Evolutionary conservation across 2,113 vertebrate species (phyloP), one percentile per base, ranked within the genome.

Genomic region (Pandion haliaetus): DNA sequence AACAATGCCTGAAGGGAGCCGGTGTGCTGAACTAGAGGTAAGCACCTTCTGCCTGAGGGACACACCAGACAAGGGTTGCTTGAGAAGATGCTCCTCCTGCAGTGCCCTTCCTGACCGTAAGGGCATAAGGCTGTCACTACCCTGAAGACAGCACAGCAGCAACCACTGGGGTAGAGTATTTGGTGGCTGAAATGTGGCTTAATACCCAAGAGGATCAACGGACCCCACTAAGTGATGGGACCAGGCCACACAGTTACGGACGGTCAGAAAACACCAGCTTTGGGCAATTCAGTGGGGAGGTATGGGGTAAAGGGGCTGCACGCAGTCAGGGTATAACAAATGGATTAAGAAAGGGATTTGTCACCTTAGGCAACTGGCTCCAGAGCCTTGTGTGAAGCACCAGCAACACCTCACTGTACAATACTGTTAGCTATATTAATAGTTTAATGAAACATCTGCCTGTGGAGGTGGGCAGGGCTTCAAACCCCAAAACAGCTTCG

Each of bases 231-330:
- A 40, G 17, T 54, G 45, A 31, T 54, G 45, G 40, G 25, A 66
- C 25, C 34, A 50, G 59, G 40, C 24, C 38, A 85, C 21, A 17
- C 12, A 11, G 32, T 54, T 58, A 52, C 1, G 5, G 34, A 8
- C 1, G 8, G 8, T 12, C 12, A 73, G 50, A 49, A 76, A 69
- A 38, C 17, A 44, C 5, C 29, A 16, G 2, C n/a, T 71, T 34
- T 78, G 28, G 18, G 74, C 24, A 88, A 34, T 20, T 44, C n/a
- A 34, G 11, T 3, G 17, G 45, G 45, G 45, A 59, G 14, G 10
- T 55, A 3, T 1, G 38, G 24, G 28, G 14, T 17, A 47, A 38
- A 90, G 24, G 5, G 24, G 6, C n/a, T 2, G 0, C 10, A 2
- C 1, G 2, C 18, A 42, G 34, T 20, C 71, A 34, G 25, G 34